phyloP scores from a whole-genome alignment of 2,113 vertebrate genomes.

The Aphelocoma coerulescens region DNA sequence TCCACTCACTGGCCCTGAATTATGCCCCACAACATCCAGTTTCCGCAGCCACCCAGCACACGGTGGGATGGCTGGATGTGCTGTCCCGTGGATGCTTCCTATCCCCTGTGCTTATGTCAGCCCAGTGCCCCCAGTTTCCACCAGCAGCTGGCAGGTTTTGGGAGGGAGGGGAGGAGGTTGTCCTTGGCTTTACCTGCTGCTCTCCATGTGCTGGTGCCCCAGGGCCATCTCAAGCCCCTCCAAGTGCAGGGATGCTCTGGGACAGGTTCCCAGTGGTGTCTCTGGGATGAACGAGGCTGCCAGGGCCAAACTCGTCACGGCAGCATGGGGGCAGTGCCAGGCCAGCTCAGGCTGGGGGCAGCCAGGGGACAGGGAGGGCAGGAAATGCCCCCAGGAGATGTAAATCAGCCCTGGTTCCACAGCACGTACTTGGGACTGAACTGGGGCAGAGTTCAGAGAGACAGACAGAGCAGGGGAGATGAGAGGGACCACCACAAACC shows the following conservation, averaged over 20 bases:
- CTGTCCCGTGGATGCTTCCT: background rate
- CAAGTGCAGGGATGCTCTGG: rapidly evolving
- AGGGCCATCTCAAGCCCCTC: rapidly evolving
- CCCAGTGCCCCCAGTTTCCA: background rate
- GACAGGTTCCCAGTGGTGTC: background rate
- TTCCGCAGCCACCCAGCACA: rapidly evolving
- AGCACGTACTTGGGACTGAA: background rate
- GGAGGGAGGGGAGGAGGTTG: rapidly evolving
- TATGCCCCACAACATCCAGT: background rate
- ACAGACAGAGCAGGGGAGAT: too few species aligned
- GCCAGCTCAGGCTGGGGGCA: background rate
- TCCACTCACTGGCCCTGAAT: background rate
- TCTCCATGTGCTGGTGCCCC: background rate
- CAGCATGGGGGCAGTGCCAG: background rate
- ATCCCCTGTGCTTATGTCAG: rapidly evolving
- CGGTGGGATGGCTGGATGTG: rapidly evolving
- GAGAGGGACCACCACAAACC: background rate
- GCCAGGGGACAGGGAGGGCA: background rate
- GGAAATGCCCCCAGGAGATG: background rate
- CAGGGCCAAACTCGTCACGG: rapidly evolving
- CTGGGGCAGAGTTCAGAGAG: rapidly evolving
- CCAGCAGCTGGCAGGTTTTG: background rate
- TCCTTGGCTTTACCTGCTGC: background rate
- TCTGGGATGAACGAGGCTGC: background rate
- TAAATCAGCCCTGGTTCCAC: background rate